Conservation (phyloP, 64 coral and sea anemone species). For the Montipora efflorescens region DNA sequence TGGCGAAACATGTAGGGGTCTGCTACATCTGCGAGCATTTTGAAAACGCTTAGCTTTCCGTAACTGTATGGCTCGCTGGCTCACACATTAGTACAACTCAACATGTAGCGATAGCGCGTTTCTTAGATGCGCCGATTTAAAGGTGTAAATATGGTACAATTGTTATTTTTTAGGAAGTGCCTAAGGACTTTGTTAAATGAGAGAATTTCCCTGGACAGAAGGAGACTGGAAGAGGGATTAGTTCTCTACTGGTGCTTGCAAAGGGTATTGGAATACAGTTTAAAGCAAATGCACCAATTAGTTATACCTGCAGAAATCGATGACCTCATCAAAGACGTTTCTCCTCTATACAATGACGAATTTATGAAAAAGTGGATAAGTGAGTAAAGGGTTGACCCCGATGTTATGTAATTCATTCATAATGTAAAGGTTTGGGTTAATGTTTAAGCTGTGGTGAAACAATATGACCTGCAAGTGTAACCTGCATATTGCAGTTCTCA, state of each 20-base stretch:
- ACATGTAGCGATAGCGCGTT: neutral
- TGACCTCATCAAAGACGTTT: conserved; percentile 23
- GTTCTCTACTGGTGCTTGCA: conserved; percentile 43
- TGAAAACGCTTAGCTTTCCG: no score
- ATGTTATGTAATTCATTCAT: neutral
- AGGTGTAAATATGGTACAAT: neutral
- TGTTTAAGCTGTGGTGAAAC: neutral
- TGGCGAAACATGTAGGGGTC: no score
- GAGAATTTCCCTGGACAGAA: neutral
- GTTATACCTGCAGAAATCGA: conserved; percentile 7
- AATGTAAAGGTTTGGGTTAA: neutral
- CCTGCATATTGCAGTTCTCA: neutral
- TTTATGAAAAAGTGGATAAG: conserved; percentile 50
- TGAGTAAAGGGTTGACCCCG: conserved; percentile 6
- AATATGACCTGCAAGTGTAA: neutral
- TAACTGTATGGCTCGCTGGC: no score
- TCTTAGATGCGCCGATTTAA: neutral
- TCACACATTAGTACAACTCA: neutral
- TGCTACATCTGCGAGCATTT: no score
- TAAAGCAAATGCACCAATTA: conserved; percentile 1
- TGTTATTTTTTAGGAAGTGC: neutral
- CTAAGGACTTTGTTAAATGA: conserved; percentile 3
- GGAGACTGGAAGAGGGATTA: conserved; percentile 35
- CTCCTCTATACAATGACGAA: conserved; percentile 24
- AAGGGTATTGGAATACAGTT: conserved; percentile 21